Evolutionary conservation across 2,797 vertebrate genomes (phyloP).

Genomic region (Propithecus perrieri): DNA sequence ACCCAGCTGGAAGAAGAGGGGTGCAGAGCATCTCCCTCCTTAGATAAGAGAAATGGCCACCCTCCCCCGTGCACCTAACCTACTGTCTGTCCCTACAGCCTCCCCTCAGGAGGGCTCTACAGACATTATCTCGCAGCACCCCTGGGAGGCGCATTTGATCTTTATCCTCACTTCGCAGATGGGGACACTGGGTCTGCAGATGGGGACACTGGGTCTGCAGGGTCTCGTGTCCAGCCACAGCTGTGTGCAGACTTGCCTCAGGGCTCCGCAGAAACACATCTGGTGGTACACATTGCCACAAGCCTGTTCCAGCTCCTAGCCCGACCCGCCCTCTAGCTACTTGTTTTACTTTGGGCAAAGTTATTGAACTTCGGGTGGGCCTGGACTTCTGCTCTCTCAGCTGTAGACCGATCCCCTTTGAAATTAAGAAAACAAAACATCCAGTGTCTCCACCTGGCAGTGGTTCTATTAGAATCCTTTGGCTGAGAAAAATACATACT

Average conservation of each 20-base stretch:
- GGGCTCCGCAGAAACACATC: not conserved
- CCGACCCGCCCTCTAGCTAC: not conserved
- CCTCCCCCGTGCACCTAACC: not conserved
- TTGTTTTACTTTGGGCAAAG: not conserved
- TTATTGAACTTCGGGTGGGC: not conserved
- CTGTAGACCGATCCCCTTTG: not conserved
- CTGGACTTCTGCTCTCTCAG: not conserved
- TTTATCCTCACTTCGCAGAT: not conserved
- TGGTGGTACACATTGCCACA: rapidly evolving
- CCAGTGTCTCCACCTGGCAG: not conserved
- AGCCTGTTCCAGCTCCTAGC: not conserved
- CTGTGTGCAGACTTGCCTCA: not conserved
- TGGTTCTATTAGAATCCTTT: not conserved
- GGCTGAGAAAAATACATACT: not conserved
- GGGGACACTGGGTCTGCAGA: not conserved
- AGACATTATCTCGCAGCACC: not conserved
- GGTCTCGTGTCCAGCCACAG: not conserved
- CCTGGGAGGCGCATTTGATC: not conserved
- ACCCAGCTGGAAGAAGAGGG: not conserved
- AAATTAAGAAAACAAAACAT: not conserved
- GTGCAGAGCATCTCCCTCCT: not conserved
- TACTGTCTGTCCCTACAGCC: too few species aligned
- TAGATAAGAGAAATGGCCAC: not conserved
- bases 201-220: not conserved
- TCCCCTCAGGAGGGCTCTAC: too few species aligned